phyloP scores from a whole-genome alignment of 2,888 invertebrate genomes.

The Ornithoptera priamus region DNA sequence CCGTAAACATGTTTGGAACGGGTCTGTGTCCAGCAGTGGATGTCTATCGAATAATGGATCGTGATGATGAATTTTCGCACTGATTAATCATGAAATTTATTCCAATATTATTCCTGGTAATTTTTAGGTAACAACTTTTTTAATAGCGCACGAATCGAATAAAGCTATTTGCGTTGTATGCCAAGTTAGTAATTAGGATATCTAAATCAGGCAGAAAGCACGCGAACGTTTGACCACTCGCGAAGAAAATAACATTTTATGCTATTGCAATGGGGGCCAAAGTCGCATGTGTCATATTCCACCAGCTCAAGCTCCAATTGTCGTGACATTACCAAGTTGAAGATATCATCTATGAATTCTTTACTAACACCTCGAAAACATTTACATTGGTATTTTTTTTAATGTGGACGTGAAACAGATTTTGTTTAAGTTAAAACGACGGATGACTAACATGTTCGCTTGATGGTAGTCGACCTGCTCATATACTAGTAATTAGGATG shows the following conservation, averaged over 20 bases:
- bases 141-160: constrained; percentile 11
- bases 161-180: constrained; percentile 31
- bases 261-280: neutral
- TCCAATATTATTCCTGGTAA: too few species aligned
- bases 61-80: too few species aligned
- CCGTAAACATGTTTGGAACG: too few species aligned
- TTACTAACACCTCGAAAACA: constrained; percentile 29
- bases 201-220: constrained; percentile 22
- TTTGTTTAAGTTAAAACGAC: neutral
- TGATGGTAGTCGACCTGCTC: too few species aligned
- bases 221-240: neutral
- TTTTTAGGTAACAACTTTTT: too few species aligned
- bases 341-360: constrained; percentile 26
- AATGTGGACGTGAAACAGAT: constrained; percentile 3
- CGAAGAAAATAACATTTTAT: constrained; percentile 7
- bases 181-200: constrained; percentile 34
- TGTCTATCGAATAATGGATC: too few species aligned
- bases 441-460: too few species aligned
- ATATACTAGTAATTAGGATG: too few species aligned
- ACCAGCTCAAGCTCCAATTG: constrained; percentile 1
- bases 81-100: too few species aligned
- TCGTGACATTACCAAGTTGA: constrained; percentile 15
- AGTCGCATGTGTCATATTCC: neutral
- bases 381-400: constrained; percentile 14
- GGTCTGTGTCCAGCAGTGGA: too few species aligned